A percentile compares a stretch with the other conserved stretches of the same genome.
phyloP scores from a whole-genome alignment of 2,113 vertebrate genomes.

The Pitta sordida region DNA sequence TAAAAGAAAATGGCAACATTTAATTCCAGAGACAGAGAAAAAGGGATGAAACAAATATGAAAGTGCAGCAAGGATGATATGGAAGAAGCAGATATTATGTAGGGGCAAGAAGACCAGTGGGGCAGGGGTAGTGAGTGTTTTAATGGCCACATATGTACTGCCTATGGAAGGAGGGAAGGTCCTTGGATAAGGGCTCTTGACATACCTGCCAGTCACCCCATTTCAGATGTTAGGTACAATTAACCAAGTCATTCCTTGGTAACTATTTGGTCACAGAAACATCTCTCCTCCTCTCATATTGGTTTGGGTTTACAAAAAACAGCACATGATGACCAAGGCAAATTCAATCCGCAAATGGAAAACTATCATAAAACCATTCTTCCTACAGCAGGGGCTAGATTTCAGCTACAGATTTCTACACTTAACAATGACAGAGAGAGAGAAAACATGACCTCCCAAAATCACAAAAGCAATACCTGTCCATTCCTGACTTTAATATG shows the following conservation, averaged over 20 bases:
- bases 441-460: neutral
- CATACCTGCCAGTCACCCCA: neutral
- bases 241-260: neutral
- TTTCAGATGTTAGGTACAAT: neutral
- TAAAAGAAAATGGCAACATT: neutral
- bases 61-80: neutral
- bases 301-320: neutral
- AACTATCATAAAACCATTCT: neutral
- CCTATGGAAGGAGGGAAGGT: neutral
- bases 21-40: neutral
- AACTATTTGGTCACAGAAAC: neutral
- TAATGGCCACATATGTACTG: neutral
- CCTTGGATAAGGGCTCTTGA: neutral
- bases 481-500: neutral
- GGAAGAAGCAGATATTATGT: neutral
- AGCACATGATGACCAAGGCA: neutral
- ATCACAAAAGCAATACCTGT: constrained; percentile 33
- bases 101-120: neutral
- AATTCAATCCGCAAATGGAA: neutral
- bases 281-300: neutral
- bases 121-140: neutral
- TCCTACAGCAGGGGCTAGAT: rapidly evolving
- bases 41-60: neutral
- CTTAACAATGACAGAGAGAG: neutral
- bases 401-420: neutral